These are phyloP conservation scores for Philhelius pedissequus DNA, from an alignment of 2,888 invertebrate genomes.

Conservation along the genomic window DNA sequence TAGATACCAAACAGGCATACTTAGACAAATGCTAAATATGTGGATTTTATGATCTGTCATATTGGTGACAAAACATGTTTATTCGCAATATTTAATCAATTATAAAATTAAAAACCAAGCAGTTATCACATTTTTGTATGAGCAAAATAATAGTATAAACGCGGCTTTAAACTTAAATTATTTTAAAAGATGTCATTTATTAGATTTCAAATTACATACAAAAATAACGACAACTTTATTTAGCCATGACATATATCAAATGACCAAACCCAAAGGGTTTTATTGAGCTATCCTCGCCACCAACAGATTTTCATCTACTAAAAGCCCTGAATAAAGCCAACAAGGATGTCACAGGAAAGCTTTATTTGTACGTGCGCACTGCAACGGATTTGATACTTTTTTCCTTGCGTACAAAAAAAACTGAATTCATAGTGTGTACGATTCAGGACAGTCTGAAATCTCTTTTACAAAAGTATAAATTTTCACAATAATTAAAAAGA, in stretches of 20 bases:
- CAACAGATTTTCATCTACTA: not conserved
- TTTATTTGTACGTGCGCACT: conserved; percentile 45
- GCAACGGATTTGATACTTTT: conserved; percentile 34
- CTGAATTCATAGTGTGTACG: conserved; percentile 35
- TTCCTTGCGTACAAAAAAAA: conserved; percentile 30
- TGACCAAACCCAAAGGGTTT: conserved; percentile 8
- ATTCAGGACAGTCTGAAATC: conserved; percentile 29
- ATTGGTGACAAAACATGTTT: too few species aligned
- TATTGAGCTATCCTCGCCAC: not conserved
- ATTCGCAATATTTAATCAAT: too few species aligned
- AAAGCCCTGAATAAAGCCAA: conserved; percentile 24
- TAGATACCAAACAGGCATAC: too few species aligned
- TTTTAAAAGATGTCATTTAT: not conserved
- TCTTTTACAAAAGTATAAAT: conserved; percentile 10
- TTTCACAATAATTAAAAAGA: not conserved
- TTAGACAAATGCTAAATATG: too few species aligned
- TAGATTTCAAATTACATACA: not conserved
- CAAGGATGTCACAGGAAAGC: conserved; percentile 28
- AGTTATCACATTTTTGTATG: too few species aligned
- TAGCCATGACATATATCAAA: not conserved
- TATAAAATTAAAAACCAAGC: too few species aligned
- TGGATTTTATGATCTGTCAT: too few species aligned
- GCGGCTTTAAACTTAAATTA: too few species aligned
- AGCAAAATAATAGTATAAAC: too few species aligned
- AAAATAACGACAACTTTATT: not conserved